phyloP scores from a whole-genome alignment of 2,797 vertebrate genomes.

The Pangasius larnaudii region DNA sequence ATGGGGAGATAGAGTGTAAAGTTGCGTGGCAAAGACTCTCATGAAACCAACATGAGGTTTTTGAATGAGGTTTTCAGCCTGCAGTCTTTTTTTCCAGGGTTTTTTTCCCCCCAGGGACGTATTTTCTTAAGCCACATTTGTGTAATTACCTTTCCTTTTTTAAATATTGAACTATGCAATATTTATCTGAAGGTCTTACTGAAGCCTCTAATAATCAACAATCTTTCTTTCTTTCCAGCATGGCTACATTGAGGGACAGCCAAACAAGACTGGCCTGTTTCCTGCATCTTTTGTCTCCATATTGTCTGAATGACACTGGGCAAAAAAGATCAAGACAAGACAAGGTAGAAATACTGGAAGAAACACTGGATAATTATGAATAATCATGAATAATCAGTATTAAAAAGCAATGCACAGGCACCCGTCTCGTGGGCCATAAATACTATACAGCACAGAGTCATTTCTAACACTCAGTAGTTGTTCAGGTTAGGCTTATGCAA shows the following conservation, averaged over 20 bases:
- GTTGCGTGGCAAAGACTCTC: constrained; percentile 2
- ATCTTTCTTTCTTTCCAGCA: constrained; percentile 67
- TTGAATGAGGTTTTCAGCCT: background rate
- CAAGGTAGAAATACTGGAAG: constrained; percentile 12
- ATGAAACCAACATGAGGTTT: background rate
- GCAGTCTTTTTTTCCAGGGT: background rate
- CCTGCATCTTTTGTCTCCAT: constrained; percentile 81
- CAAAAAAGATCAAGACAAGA: constrained; percentile 16
- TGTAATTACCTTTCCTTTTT: background rate
- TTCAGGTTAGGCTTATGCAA: background rate
- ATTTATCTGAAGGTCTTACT: background rate
- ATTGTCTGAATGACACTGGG: constrained; percentile 70
- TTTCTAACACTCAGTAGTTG: background rate
- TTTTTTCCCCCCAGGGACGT: background rate
- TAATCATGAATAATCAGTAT: background rate
- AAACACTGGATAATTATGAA: background rate
- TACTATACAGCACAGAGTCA: background rate
- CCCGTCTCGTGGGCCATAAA: background rate
- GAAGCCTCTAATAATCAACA: constrained; percentile 17
- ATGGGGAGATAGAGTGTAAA: background rate
- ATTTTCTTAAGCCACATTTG: background rate
- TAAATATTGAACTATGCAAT: background rate
- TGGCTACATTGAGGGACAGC: constrained; percentile 82
- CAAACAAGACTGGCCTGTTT: constrained; percentile 81
- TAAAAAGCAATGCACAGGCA: background rate